Percentiles rank a stretch among this genome's conserved stretches.
phyloP scores from a whole-genome alignment of 2,888 invertebrate genomes.

The Agonopterix arenella region DNA sequence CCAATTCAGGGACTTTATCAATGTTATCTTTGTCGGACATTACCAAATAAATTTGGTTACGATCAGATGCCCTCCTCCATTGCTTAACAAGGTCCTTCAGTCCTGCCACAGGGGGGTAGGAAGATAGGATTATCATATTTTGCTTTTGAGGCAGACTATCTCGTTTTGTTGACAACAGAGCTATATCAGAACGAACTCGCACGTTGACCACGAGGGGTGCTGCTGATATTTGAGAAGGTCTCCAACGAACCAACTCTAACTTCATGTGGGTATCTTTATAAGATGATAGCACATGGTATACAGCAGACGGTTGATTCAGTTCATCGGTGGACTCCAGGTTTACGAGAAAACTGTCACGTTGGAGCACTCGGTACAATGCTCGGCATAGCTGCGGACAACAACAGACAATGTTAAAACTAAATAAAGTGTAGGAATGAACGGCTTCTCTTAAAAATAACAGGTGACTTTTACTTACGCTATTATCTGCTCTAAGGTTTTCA shows the following conservation, averaged over 20 bases:
- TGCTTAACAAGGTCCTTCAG: constrained; percentile 25
- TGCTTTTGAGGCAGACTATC: constrained; percentile 21
- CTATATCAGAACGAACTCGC: constrained; percentile 22
- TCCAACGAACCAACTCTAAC: constrained; percentile 26
- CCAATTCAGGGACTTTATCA: constrained; percentile 29
- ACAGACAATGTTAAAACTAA: too few species aligned
- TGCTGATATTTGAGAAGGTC: constrained; percentile 15
- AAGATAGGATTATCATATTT: constrained; percentile 25
- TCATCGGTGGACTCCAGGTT: constrained; percentile 16
- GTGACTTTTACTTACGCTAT: constrained; percentile 19
- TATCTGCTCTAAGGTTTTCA: constrained; percentile 21
- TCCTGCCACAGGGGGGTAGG: constrained; percentile 26
- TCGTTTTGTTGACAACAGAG: constrained; percentile 18
- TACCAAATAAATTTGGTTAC: constrained; percentile 30
- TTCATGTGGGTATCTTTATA: constrained; percentile 14
- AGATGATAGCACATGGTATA: constrained; percentile 22
- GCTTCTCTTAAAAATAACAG: too few species aligned
- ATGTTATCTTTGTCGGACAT: constrained; percentile 28
- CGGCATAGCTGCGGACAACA: constrained; percentile 19
- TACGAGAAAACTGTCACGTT: constrained; percentile 25
- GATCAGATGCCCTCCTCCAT: constrained; percentile 27
- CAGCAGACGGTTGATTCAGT: constrained; percentile 15
- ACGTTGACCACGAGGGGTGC: constrained; percentile 25
- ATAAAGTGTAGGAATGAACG: too few species aligned
- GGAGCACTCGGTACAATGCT: constrained; percentile 17